phyloP scores from a whole-genome alignment of 2,797 vertebrate species.

The Pelobates cultripes region DNA sequence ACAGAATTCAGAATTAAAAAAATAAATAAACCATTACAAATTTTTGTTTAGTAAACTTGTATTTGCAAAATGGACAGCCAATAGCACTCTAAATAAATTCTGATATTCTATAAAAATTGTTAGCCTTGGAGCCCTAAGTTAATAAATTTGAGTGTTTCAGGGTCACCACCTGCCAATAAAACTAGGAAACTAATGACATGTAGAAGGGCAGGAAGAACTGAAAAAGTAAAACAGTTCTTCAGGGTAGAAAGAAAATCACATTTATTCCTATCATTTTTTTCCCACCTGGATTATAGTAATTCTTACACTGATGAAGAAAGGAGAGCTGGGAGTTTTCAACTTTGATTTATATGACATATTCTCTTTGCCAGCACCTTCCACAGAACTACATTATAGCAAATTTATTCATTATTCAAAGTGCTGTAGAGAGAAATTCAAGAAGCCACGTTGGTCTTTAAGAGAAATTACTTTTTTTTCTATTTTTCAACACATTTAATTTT shows the following conservation, averaged over 20 bases:
- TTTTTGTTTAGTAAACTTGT: too few relatives aligned
- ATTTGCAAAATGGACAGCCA: not conserved
- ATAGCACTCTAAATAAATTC: not conserved
- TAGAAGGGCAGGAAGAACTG: not conserved
- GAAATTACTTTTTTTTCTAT: not conserved
- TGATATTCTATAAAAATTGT: not conserved
- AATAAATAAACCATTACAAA: too few relatives aligned
- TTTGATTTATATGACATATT: slow-evolving; percentile 53
- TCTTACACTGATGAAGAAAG: slow-evolving; percentile 42
- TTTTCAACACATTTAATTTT: not conserved
- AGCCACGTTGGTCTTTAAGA: slow-evolving; percentile 24
- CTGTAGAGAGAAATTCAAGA: slow-evolving; percentile 29
- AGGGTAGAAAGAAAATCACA: slow-evolving; percentile 30
- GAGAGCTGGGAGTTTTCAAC: slow-evolving; percentile 44
- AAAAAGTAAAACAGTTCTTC: not conserved
- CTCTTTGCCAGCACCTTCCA: slow-evolving; percentile 51
- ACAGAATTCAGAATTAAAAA: too few relatives aligned
- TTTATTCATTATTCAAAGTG: slow-evolving; percentile 55
- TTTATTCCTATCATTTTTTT: slow-evolving; percentile 30
- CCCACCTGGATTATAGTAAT: slow-evolving; percentile 44
- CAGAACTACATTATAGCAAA: slow-evolving; percentile 52
- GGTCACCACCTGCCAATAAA: not conserved
- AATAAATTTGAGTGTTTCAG: not conserved
- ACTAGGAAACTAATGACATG: not conserved
- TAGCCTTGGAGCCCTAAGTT: not conserved